Percentiles rank a stretch among this genome's conserved stretches.
Evolutionary conservation across 2,797 vertebrate species (phyloP).

Genomic region (Tapera naevia): DNA sequence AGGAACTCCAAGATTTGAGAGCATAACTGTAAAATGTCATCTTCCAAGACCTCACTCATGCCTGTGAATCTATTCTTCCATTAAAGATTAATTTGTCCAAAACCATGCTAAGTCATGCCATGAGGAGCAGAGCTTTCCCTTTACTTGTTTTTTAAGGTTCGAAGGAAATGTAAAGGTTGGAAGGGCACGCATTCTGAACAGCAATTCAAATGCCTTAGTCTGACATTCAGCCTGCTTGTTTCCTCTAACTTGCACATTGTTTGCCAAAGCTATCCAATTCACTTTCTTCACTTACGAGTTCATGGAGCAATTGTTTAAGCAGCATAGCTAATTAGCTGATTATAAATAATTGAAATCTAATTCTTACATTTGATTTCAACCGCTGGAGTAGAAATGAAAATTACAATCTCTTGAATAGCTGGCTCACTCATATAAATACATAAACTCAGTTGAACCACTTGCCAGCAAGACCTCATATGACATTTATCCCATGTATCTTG

Average conservation of each 20-base stretch:
- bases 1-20: not conserved
- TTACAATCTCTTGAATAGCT: not conserved
- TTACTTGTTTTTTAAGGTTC: not conserved
- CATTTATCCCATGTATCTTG: not conserved
- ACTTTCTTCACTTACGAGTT: not conserved
- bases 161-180: not conserved
- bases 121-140: not conserved
- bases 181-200: not conserved
- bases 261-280: not conserved
- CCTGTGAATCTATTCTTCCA: not conserved
- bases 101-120: not conserved
- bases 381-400: not conserved
- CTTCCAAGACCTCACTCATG: not conserved
- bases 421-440: not conserved
- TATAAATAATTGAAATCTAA: not conserved
- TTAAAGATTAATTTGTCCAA: not conserved
- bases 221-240: not conserved
- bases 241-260: rapidly evolving
- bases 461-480: not conserved
- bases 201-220: not conserved
- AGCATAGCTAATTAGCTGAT: not conserved
- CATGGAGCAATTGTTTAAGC: not conserved
- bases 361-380: not conserved
- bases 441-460: not conserved
- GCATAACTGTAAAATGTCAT: not conserved